Percentiles rank a stretch among this genome's conserved stretches.
Conservation (phyloP, 2,797 vertebrate genomes). For the Poeciliopsis presidionis region DNA sequence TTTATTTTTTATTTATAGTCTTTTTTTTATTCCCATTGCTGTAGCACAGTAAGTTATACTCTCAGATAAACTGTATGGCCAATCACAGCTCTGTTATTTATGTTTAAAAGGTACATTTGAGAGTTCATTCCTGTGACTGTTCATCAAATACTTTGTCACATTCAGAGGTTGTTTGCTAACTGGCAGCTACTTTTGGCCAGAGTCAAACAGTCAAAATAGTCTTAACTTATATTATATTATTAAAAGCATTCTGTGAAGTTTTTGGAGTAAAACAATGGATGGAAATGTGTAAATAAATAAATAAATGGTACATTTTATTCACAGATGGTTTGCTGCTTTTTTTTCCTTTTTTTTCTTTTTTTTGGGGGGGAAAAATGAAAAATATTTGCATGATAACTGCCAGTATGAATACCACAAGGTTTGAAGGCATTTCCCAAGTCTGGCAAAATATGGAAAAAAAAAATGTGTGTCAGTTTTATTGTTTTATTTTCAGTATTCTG, state of each 20-base stretch:
- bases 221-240: constrained; percentile 80
- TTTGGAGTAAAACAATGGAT: constrained; percentile 64
- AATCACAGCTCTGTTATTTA: constrained; percentile 80
- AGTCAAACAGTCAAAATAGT: constrained; percentile 69
- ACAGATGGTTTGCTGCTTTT: constrained; percentile 36
- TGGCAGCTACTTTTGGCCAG: constrained; percentile 79
- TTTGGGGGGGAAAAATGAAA: not conserved
- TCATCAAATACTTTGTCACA: constrained; percentile 54
- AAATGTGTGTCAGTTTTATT: not conserved
- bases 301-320: constrained; percentile 81
- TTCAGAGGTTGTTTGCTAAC: constrained; percentile 64
- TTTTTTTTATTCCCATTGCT: constrained; percentile 74
- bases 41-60: constrained; percentile 83
- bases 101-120: constrained; percentile 71
- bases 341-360: not conserved
- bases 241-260: constrained; percentile 67
- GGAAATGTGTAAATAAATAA: constrained; percentile 81
- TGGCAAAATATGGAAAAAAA: not conserved
- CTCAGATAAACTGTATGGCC: constrained; percentile 78
- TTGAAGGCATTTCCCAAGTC: not conserved
- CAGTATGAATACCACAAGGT: not conserved
- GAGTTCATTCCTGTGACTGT: constrained; percentile 67
- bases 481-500: not conserved
- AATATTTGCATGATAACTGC: not conserved
- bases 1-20: constrained; percentile 84